Evolutionary conservation across 2,888 invertebrate genomes (phyloP).

Genomic region (Pandemis heparana): DNA sequence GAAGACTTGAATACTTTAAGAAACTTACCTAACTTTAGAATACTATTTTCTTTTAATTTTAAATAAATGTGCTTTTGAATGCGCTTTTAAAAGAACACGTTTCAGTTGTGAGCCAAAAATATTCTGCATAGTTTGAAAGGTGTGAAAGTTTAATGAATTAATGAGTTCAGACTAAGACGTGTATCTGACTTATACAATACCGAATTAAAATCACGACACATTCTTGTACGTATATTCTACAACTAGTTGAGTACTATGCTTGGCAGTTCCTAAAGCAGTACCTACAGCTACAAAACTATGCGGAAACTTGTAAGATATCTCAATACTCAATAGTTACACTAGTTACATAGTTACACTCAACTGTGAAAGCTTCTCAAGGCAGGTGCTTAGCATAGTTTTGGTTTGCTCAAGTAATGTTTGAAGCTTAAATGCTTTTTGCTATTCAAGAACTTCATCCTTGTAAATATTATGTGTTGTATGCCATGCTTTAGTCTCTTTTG

Average conservation of each 20-base stretch:
- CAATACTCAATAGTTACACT: not conserved
- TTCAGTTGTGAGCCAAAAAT: no score
- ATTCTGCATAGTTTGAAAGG: not conserved
- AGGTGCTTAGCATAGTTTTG: not conserved
- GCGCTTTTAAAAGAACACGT: no score
- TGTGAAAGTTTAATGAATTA: not conserved
- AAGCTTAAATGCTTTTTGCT: not conserved
- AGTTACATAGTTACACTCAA: no score
- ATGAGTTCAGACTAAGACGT: not conserved
- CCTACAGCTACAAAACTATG: not conserved
- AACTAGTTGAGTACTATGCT: not conserved
- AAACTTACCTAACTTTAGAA: no score
- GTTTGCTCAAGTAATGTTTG: not conserved
- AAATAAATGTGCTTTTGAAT: no score
- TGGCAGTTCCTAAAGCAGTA: not conserved
- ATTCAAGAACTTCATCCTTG: not conserved
- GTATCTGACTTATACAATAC: not conserved
- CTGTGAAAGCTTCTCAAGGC: not conserved
- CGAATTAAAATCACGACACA: not conserved
- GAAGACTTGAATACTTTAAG: no score
- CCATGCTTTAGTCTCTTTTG: no score
- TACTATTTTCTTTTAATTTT: no score
- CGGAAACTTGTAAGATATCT: slow-evolving; percentile 1
- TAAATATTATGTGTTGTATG: no score
- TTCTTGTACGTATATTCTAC: not conserved